phyloP scores from a whole-genome alignment of 92 coral and sea anemone genomes.

The Muricea muricata region DNA sequence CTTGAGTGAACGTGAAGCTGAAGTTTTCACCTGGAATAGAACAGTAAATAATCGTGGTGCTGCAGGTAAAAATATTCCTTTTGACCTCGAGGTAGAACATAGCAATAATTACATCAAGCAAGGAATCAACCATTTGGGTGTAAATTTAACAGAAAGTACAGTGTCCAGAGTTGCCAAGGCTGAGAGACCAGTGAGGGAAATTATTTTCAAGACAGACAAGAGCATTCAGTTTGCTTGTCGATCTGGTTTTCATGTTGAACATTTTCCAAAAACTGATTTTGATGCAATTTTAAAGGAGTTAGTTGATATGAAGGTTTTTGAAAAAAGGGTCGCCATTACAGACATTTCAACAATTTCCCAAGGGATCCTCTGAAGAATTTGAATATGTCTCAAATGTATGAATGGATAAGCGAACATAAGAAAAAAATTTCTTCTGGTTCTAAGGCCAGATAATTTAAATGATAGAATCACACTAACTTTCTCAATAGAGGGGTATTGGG shows the following conservation, averaged over 20 bases:
- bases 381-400: constrained; percentile 44
- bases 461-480: too few relatives aligned
- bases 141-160: neutral
- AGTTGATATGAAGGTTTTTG: constrained; percentile 7
- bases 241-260: constrained; percentile 12
- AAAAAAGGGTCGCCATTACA: constrained; percentile 3
- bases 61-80: too few relatives aligned
- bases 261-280: constrained; percentile 31
- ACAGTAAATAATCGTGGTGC: too few relatives aligned
- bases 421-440: constrained; percentile 40
- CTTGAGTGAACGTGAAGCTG: too few relatives aligned
- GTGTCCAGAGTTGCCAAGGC: too few relatives aligned
- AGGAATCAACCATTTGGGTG: neutral
- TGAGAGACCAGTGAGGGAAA: neutral
- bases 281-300: constrained; percentile 6
- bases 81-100: neutral
- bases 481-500: too few relatives aligned
- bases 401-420: constrained; percentile 64
- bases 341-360: constrained; percentile 42
- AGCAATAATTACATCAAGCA: neutral
- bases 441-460: constrained; percentile 49
- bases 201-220: neutral
- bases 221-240: neutral
- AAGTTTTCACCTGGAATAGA: too few relatives aligned
- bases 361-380: constrained; percentile 39